Evolutionary conservation across 1,140 invertebrate species (phyloP).

Genomic region (Formica exsecta): DNA sequence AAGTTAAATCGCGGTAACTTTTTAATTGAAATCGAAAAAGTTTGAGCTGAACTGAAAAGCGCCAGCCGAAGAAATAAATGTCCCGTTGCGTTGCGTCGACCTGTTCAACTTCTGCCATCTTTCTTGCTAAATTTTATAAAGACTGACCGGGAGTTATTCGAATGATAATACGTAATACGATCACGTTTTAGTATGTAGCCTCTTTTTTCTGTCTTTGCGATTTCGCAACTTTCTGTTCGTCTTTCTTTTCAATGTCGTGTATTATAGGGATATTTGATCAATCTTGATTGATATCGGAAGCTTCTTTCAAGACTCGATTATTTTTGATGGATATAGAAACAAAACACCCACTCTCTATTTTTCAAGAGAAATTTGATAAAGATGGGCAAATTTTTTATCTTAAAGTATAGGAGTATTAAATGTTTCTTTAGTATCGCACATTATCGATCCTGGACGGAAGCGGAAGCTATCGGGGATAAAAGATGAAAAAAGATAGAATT

Average conservation of each 20-base stretch:
- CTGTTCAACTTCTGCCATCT: slow-evolving; percentile 20
- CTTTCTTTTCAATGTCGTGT: neutral
- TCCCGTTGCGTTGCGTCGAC: slow-evolving; percentile 39
- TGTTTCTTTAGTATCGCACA: slow-evolving; percentile 22
- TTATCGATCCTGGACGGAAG: neutral
- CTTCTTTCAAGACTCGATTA: neutral
- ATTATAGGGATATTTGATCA: slow-evolving; percentile 9
- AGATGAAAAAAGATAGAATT: slow-evolving; percentile 9
- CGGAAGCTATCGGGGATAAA: slow-evolving; percentile 7
- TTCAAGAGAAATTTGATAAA: neutral
- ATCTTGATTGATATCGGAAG: slow-evolving; percentile 20
- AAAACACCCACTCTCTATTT: neutral
- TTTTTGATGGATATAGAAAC: slow-evolving; percentile 14
- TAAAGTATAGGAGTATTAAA: neutral
- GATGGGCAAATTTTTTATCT: neutral
- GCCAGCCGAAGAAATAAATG: slow-evolving; percentile 53
- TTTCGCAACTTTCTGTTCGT: slow-evolving; percentile 2
- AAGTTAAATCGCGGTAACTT: slow-evolving; percentile 60
- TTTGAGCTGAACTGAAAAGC: slow-evolving; percentile 54
- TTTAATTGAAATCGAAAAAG: slow-evolving; percentile 64
- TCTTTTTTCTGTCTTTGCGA: neutral
- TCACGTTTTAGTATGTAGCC: slow-evolving; percentile 39
- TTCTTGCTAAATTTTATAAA: slow-evolving; percentile 52
- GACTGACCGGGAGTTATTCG: slow-evolving; percentile 28
- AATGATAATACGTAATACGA: slow-evolving; percentile 48